phyloP scores from a whole-genome alignment of 2,797 vertebrate species.

The Acanthopagrus latus region DNA sequence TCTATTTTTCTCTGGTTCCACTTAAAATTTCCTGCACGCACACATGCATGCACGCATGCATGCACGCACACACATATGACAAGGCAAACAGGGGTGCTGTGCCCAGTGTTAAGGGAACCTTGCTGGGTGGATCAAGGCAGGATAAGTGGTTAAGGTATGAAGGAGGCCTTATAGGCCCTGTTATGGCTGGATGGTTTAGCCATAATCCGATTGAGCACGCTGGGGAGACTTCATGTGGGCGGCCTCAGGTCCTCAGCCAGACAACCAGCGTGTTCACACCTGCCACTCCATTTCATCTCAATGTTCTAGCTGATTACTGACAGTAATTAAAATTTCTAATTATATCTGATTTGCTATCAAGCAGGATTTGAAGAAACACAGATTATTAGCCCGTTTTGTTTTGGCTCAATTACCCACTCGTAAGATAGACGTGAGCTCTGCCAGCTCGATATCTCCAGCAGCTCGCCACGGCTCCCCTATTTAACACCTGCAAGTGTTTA shows the following conservation, averaged over 20 bases:
- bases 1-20: conserved; percentile 19
- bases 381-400: conserved; percentile 76
- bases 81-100: conserved; percentile 44
- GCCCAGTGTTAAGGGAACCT: conserved; percentile 56
- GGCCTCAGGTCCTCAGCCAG: conserved; percentile 67
- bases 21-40: conserved; percentile 4
- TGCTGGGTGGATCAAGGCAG: conserved; percentile 71
- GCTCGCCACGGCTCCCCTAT: not conserved
- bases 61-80: conserved; percentile 26
- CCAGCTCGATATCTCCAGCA: conserved; percentile 48
- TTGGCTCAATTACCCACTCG: conserved; percentile 68
- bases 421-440: conserved; percentile 56
- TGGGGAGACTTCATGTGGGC: conserved; percentile 54
- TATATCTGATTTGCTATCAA: conserved; percentile 73
- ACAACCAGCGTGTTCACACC: conserved; percentile 72
- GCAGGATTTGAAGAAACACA: conserved; percentile 71
- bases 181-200: conserved; percentile 78
- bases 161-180: conserved; percentile 64
- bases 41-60: conserved; percentile 3
- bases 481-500: conserved; percentile 62
- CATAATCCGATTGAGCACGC: conserved; percentile 76
- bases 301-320: conserved; percentile 74
- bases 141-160: conserved; percentile 74
- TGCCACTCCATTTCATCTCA: conserved; percentile 71
- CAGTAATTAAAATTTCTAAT: conserved; percentile 76